Evolutionary conservation across 2,113 vertebrate genomes (phyloP).

Genomic region (Megaptera novaeangliae): DNA sequence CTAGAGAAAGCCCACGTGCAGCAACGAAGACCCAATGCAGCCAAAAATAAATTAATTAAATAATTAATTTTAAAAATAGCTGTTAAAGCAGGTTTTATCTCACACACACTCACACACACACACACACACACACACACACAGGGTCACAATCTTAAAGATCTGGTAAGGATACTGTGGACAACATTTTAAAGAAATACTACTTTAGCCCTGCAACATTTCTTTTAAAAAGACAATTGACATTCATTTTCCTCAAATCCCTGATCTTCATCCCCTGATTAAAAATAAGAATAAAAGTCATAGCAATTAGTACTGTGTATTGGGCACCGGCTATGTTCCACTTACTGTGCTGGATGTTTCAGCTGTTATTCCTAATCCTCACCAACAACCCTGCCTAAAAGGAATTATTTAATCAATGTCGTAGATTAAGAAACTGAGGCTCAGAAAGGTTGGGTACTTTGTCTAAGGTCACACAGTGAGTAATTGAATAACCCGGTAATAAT

Average conservation of each 20-base stretch:
- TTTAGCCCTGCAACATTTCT: background rate
- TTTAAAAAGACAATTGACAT: background rate
- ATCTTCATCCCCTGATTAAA: background rate
- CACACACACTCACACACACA: background rate
- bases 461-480: background rate
- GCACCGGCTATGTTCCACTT: accelerated
- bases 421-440: background rate
- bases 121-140: background rate
- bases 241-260: background rate
- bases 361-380: too few relatives aligned
- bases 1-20: accelerated
- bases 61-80: background rate
- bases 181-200: background rate
- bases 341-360: background rate
- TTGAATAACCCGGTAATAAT: background rate
- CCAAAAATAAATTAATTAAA: too few relatives aligned
- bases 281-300: background rate
- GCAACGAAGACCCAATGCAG: too few relatives aligned
- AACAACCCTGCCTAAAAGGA: background rate
- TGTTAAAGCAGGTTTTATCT: background rate
- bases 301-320: accelerated
- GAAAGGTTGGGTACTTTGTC: background rate
- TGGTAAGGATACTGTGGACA: background rate
- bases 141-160: background rate
- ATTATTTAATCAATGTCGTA: background rate